Base-by-base conservation (phyloP, 2,888 invertebrate species). In the Drosophila meridionalis region DNA sequence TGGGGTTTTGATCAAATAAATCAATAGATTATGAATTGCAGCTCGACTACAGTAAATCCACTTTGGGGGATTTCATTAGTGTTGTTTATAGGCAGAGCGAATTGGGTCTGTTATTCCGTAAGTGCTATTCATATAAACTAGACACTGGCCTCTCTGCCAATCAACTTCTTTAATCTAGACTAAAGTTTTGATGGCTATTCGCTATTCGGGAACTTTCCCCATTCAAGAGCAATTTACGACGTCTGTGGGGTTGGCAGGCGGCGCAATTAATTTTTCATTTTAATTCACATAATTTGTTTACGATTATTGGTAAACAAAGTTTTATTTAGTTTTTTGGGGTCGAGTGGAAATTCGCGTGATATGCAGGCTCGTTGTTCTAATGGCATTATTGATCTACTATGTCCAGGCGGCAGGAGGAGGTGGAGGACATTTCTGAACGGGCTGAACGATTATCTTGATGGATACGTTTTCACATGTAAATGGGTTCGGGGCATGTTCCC, bases 211-310 rank as follows among this genome's bases (percentile, higher is more conserved):
- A 62, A 26, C 32, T 38, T 28, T 71, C n/a, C 48, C 55, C 8
- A 11, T 14, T n/a, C 3, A 3, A 6, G 8, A 43, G 6, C 43
- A 63, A 66, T 48, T 76, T 30, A 36, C 20, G 26, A 9, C 14
- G 11, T 43, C 40, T 52, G 42, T 7, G 38, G 71, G 45, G 43
- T 42, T 26, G 58, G 45, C 67, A 38, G 11, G 52, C 52, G 68
- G 8, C 20, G 60, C 69, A 78, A 81, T 82, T 76, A 87, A 89
- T 87, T 89, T 81, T 78, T 83, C 73, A 80, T 72, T 82, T 78
- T 77, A 77, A 87, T 87, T 76, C 87, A 74, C 77, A 76, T 87
- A 85, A 87, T 85, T 89, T 82, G 80, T 82, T 89, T 84, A 84
- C 78, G 82, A 76, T 73, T 80, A 82, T 82, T 82, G 89, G 77